phyloP scores from a whole-genome alignment of 2,113 vertebrate species.

The Limanda limanda region DNA sequence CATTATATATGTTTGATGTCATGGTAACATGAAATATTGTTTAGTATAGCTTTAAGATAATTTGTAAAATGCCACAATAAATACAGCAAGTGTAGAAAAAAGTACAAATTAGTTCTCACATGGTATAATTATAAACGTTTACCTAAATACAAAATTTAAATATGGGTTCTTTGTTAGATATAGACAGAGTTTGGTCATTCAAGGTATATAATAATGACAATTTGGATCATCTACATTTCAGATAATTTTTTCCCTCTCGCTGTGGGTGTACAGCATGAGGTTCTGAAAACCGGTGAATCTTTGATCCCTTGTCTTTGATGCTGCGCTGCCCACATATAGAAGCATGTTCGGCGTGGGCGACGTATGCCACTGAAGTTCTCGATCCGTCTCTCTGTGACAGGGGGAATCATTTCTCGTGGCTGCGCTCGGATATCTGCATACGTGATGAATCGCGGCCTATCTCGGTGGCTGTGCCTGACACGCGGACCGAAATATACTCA shows the following conservation, averaged over 20 bases:
- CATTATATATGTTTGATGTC: background rate
- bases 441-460: slow-evolving; percentile 54
- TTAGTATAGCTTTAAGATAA: background rate
- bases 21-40: background rate
- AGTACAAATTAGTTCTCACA: background rate
- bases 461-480: slow-evolving; percentile 47
- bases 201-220: background rate
- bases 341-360: slow-evolving; percentile 44
- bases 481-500: slow-evolving; percentile 65
- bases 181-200: background rate
- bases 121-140: no score
- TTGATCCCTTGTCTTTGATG: slow-evolving; percentile 64
- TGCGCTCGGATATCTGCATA: slow-evolving; percentile 63
- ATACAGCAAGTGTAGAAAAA: no score
- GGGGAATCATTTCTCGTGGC: slow-evolving; percentile 46
- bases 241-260: background rate
- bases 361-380: slow-evolving; percentile 36
- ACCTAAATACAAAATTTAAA: no score
- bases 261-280: background rate
- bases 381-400: slow-evolving; percentile 18
- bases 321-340: slow-evolving; percentile 40
- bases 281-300: slow-evolving; percentile 42
- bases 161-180: background rate
- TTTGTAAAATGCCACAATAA: background rate
- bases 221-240: slow-evolving; percentile 2